Base-by-base conservation (phyloP, 2,113 vertebrate species). In the Chlamydotis undulata region DNA sequence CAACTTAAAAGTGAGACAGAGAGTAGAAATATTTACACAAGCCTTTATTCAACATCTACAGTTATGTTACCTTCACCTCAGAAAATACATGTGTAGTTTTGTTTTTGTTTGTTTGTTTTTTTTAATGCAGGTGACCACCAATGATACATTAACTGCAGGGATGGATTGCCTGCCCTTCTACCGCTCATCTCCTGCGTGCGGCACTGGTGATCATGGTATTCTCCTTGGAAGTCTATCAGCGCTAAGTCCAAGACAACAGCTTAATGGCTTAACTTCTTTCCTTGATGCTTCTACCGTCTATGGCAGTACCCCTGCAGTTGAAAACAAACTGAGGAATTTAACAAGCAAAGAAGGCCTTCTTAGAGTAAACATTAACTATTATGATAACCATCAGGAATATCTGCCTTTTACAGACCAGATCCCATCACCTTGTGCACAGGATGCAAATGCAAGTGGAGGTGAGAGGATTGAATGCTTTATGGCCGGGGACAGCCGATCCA, bases 251-350 rank as follows among this genome's bases (percentile, higher is more conserved):
- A 97, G 98, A 53, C 98, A 99, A 59, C 99, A 99, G 97, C 98
- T 99, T 76, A 99, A 99, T 61, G 96, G 95, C 28, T 87, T 99
- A 87, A 99, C 98, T 16, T 99, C 99, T 4, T 99, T 99, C 97
- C 98, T 99, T 1, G 99, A 99, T 24, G 99, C 99, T 4, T 99
- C 99, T 10, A 98, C 98, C 0, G 98, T 99, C 35, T 99, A 99
- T 3, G 99, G 99, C 70, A 98, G 98, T 94, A 98, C 97, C 3
- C 81, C 89, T 5, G 94, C 96, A 4, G 2, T 85, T 10, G 97
- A 98, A 96, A 96, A 61, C 74, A 96, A 86, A 84, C 95, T 99
- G 29, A 98, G 99, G 52, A 98, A 99, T 94, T 97, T 98, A 87
- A 96, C 97, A 21, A 98, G 98, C 24, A 13, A 90, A 2, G 98